phyloP scores from a whole-genome alignment of 2,797 vertebrate genomes.

The Enteromius fasciolatus region DNA sequence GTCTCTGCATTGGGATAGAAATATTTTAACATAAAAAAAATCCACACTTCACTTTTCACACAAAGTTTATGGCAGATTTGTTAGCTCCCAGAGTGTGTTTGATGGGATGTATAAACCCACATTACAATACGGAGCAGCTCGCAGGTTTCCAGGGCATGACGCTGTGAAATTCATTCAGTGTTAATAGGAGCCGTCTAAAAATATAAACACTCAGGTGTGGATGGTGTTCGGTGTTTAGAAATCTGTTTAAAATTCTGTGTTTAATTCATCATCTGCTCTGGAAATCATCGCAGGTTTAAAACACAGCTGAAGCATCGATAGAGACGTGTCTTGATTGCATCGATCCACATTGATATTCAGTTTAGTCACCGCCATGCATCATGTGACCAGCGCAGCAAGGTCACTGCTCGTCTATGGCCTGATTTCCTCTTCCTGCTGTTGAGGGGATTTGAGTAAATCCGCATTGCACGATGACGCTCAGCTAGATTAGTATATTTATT shows the following conservation, averaged over 20 bases:
- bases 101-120: conserved; percentile 39
- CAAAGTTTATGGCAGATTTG: conserved; percentile 32
- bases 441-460: conserved; percentile 54
- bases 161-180: conserved; percentile 5
- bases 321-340: conserved; percentile 21
- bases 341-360: conserved; percentile 21
- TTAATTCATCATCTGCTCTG: neutral
- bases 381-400: conserved; percentile 24
- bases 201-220: conserved; percentile 30
- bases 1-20: neutral
- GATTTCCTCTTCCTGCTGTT: conserved; percentile 45
- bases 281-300: neutral
- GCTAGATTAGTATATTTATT: conserved; percentile 53
- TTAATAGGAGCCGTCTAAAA: conserved; percentile 22
- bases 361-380: conserved; percentile 19
- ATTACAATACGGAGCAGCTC: conserved; percentile 30
- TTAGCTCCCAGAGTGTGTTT: conserved; percentile 44
- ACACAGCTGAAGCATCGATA: conserved; percentile 3
- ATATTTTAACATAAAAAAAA: conserved; percentile 6
- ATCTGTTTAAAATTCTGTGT: neutral
- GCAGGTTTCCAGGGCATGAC: conserved; percentile 5
- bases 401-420: conserved; percentile 36
- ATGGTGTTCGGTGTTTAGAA: neutral
- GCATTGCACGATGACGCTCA: conserved; percentile 31
- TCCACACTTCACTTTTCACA: conserved; percentile 16